These are phyloP conservation scores for Alligator mississippiensis DNA, from an alignment of 2,113 vertebrate species.

Conservation along the genomic window DNA sequence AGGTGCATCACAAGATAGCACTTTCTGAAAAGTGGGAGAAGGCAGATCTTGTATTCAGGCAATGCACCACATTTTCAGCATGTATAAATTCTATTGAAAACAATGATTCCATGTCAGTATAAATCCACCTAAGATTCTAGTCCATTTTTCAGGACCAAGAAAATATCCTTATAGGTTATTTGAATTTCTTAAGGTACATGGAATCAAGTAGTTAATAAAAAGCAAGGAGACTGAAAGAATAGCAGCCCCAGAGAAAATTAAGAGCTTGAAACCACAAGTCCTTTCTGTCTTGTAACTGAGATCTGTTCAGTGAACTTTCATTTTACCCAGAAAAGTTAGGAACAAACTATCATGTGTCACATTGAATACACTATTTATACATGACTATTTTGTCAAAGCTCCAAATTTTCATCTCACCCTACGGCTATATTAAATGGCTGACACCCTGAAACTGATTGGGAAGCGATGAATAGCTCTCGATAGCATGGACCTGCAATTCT, in stretches of 20 bases:
- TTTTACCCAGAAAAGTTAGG: neutral
- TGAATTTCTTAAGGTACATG: neutral
- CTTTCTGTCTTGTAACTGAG: neutral
- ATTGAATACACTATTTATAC: neutral
- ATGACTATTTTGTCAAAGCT: neutral
- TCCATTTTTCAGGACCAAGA: neutral
- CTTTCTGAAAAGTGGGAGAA: constrained; percentile 44
- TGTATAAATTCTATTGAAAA: neutral
- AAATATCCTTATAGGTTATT: neutral
- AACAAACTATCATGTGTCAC: neutral
- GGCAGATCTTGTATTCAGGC: constrained; percentile 42
- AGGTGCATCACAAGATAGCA: constrained; percentile 41
- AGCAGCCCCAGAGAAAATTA: neutral
- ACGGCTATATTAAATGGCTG: neutral
- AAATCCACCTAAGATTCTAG: neutral
- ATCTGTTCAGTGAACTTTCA: neutral
- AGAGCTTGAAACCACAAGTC: neutral
- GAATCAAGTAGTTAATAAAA: neutral
- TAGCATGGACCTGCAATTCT: neutral
- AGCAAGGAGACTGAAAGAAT: neutral
- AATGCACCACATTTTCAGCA: constrained; percentile 15
- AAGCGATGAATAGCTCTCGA: neutral
- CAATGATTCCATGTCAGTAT: neutral
- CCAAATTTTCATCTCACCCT: neutral
- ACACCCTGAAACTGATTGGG: neutral